Conservation (phyloP, 2,113 vertebrate species). For the Alethe diademata region DNA sequence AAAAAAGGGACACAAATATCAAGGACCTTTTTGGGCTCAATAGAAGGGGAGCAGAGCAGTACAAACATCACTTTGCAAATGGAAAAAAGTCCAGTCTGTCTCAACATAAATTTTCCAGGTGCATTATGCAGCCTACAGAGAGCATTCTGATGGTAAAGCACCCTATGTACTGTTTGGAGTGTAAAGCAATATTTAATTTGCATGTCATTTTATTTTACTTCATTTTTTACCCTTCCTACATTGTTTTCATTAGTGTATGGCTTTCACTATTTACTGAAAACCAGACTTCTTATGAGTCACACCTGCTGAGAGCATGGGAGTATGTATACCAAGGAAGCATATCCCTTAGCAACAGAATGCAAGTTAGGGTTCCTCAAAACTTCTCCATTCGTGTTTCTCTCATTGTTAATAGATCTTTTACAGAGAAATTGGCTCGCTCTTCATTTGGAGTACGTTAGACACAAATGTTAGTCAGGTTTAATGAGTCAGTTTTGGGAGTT, state of each 20-base stretch:
- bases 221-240: constrained; percentile 14
- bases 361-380: not conserved
- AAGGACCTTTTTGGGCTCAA: not conserved
- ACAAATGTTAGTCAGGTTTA: constrained; percentile 28
- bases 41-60: not conserved
- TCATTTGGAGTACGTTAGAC: constrained; percentile 18
- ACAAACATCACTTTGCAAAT: not conserved
- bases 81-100: not conserved
- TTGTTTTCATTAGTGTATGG: constrained; percentile 1
- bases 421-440: constrained; percentile 5
- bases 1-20: not conserved
- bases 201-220: constrained; percentile 20
- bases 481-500: constrained; percentile 7
- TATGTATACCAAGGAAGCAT: not conserved
- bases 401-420: constrained; percentile 4
- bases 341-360: constrained; percentile 25
- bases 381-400: not conserved
- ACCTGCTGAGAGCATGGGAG: not conserved
- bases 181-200: not conserved
- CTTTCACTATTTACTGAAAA: constrained; percentile 17
- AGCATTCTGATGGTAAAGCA: not conserved
- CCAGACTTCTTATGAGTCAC: not conserved
- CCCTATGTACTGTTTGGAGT: not conserved
- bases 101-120: not conserved
- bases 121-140: not conserved